These are phyloP conservation scores for Cynopterus brachyotis DNA, from an alignment of 2,113 vertebrate genomes.

Conservation along the genomic window DNA sequence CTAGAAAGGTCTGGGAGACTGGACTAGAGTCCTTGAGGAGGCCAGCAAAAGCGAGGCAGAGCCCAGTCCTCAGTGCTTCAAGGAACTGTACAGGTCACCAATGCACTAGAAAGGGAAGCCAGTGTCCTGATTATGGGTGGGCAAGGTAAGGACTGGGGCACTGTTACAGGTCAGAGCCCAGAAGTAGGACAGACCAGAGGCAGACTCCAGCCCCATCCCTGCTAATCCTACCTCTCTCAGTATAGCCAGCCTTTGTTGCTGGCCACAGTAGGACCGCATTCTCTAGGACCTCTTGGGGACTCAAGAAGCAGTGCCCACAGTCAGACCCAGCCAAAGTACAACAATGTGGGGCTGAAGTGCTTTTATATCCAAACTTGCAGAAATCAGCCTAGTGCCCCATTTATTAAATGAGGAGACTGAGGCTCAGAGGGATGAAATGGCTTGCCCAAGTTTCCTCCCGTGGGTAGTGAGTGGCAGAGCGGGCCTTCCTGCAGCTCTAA, in stretches of 20 bases:
- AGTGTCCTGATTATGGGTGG: background rate
- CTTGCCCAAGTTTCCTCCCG: background rate
- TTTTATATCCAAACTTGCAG: background rate
- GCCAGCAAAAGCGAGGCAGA: background rate
- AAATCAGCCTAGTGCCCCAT: background rate
- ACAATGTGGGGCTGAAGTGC: background rate
- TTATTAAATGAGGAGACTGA: background rate
- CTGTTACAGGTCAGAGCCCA: background rate
- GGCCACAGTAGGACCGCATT: background rate
- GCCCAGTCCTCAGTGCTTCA: background rate
- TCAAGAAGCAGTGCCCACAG: background rate
- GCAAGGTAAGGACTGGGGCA: background rate
- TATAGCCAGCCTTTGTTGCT: background rate
- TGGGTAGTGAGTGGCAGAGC: background rate
- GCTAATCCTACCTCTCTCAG: background rate
- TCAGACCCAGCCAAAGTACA: background rate
- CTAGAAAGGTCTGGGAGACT: background rate
- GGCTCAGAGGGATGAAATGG: background rate
- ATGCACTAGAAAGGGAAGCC: background rate
- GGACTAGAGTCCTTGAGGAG: background rate
- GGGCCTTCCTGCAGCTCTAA: background rate
- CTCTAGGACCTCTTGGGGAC: background rate
- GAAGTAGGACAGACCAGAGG: background rate
- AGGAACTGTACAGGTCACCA: background rate
- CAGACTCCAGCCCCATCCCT: background rate